These are phyloP conservation scores for Cyphomyrmex costatus DNA, from an alignment of 1,140 invertebrate genomes.

Conservation along the genomic window DNA sequence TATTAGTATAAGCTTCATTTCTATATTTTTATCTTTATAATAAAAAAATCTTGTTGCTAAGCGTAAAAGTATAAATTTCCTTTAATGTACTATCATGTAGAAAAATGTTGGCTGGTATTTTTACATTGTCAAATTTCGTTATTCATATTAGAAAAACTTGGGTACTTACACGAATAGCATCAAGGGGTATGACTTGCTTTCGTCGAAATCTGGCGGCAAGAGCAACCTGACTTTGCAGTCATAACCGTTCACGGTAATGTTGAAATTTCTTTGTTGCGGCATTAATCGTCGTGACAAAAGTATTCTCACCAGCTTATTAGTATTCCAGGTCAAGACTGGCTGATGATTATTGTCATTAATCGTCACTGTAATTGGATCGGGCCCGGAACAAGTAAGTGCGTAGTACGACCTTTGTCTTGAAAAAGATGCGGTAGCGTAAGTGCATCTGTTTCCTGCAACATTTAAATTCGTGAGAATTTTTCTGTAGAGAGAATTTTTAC, in stretches of 20 bases:
- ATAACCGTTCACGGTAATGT: constrained; percentile 88
- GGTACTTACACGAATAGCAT: constrained; percentile 82
- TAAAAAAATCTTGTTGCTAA: not conserved
- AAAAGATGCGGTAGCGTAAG: constrained; percentile 90
- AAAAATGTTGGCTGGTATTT: not conserved
- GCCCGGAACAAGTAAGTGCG: constrained; percentile 91
- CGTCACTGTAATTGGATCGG: constrained; percentile 81
- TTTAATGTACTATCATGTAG: not conserved
- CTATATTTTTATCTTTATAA: not conserved
- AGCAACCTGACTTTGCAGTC: constrained; percentile 83
- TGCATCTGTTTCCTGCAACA: constrained; percentile 85
- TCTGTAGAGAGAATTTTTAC: not conserved
- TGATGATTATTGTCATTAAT: constrained; percentile 75
- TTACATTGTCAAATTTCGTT: not conserved
- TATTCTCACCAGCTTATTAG: constrained; percentile 87
- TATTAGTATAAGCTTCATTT: not conserved
- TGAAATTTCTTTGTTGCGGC: constrained; percentile 88
- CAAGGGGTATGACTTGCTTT: constrained; percentile 81
- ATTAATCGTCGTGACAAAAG: constrained; percentile 87
- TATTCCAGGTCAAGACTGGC: constrained; percentile 87
- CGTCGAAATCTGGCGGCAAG: constrained; percentile 85
- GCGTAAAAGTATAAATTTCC: not conserved
- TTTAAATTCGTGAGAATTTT: constrained; percentile 1
- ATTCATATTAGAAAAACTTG: not conserved
- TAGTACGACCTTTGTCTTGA: constrained; percentile 89